Base-by-base conservation (phyloP, 2,888 invertebrate species). In the Oxycera nigricornis region DNA sequence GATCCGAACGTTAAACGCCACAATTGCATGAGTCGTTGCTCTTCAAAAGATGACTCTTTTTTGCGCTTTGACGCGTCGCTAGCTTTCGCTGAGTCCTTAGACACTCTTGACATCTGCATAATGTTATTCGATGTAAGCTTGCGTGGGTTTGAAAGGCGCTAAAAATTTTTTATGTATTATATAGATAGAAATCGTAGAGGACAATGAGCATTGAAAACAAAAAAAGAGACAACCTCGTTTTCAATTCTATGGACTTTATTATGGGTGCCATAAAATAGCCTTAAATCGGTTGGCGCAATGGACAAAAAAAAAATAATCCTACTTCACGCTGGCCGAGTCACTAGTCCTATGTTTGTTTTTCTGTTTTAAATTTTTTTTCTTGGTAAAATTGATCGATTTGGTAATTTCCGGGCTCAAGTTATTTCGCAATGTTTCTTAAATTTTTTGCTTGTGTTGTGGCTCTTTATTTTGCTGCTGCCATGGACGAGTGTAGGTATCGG, bases 141-240 rank as follows among this genome's bases (percentile, higher is more conserved):
- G 11, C 35, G 35, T 35, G 11, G 6, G 35, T 35, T 6, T 11
- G 35, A 11, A n/a, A n/a, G n/a, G n/a, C n/a, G n/a, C n/a, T n/a
- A n/a, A n/a, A n/a, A n/a, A n/a, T n/a, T n/a, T n/a, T n/a, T 35
- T 50, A 3, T 50, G 50, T n/a, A 9, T 4, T 50, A 17, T 50
- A 17, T 50, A 17, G 50, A 35, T 35, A 35, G 35, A 35, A 50
- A 50, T 50, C n/a, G 9, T 50, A 50, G 50, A 50, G 9, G n/a
- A 50, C 50, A 50, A 50, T n/a, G n/a, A 50, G 50, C 50, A 50
- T 50, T 50, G n/a, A 50, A 50, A 50, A 50, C n/a, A n/a, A 11
- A 50, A 4, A 17, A 7, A 35, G 6, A n/a, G n/a, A n/a, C n/a
- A n/a, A n/a, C n/a, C n/a, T n/a, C n/a, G n/a, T n/a, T n/a, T n/a